Conservation (phyloP, 1,140 invertebrate species). For the Brachionus calyciflorus region DNA sequence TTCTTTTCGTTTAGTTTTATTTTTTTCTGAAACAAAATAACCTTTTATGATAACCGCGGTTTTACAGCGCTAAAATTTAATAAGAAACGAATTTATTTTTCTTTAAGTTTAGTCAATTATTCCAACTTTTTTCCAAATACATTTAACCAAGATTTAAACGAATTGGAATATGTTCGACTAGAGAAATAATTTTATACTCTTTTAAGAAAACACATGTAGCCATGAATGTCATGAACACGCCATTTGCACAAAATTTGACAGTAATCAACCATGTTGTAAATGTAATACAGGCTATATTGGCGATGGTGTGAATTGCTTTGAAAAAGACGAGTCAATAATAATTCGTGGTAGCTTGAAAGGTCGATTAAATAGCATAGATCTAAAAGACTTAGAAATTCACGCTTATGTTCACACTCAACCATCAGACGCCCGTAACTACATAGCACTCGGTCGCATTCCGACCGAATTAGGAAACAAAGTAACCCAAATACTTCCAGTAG, state of each 20-base stretch:
- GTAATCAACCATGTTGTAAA: constrained; percentile 33
- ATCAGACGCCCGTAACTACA: constrained; percentile 23
- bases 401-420: constrained; percentile 32
- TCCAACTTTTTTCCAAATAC: no score
- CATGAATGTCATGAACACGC: neutral
- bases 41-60: no score
- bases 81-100: no score
- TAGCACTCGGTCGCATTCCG: constrained; percentile 1
- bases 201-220: neutral
- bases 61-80: no score
- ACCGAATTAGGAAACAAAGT: neutral
- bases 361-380: neutral
- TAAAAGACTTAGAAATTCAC: neutral
- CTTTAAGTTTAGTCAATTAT: no score
- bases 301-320: constrained; percentile 15
- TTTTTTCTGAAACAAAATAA: no score
- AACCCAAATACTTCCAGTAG: neutral
- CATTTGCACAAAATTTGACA: neutral
- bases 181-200: neutral
- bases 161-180: no score
- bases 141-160: no score
- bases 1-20: no score
- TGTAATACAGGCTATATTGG: constrained; percentile 23
- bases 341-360: neutral
- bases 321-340: constrained; percentile 28